Conservation (phyloP, 2,797 vertebrate genomes). For the Schizopygopsis pylzovi region DNA sequence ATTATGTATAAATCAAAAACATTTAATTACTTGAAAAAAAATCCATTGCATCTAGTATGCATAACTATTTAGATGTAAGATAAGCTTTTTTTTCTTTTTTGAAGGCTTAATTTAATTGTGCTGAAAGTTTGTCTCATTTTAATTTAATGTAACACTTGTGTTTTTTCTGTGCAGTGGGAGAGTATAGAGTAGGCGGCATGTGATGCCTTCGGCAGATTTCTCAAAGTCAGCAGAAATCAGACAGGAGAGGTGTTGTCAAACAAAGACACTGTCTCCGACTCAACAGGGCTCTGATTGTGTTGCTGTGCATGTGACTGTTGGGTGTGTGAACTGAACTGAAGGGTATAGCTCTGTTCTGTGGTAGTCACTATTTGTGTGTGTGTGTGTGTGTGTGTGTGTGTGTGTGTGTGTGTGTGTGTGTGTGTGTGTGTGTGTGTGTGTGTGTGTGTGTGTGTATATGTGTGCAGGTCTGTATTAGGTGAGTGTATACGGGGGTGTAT, state of each 20-base stretch:
- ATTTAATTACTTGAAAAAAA: neutral
- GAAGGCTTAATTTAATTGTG: neutral
- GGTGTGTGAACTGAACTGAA: constrained; percentile 3
- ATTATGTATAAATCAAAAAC: neutral
- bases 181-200: neutral
- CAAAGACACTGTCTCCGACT: neutral
- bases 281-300: constrained; percentile 11
- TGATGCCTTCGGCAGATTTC: neutral
- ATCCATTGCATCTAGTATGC: neutral
- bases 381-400: neutral
- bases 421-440: no score
- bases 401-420: no score
- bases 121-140: neutral
- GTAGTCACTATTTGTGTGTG: neutral
- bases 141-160: neutral
- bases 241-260: constrained; percentile 31
- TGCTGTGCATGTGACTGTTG: constrained; percentile 20
- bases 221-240: constrained; percentile 32
- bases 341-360: constrained; percentile 8
- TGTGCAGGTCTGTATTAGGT: neutral
- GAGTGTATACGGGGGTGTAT: neutral
- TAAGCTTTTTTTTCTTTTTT: neutral
- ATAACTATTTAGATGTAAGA: neutral
- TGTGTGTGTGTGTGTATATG: no score
- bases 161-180: neutral